phyloP scores from a whole-genome alignment of 2,888 invertebrate species.

The Caenorhabditis wallacei region DNA sequence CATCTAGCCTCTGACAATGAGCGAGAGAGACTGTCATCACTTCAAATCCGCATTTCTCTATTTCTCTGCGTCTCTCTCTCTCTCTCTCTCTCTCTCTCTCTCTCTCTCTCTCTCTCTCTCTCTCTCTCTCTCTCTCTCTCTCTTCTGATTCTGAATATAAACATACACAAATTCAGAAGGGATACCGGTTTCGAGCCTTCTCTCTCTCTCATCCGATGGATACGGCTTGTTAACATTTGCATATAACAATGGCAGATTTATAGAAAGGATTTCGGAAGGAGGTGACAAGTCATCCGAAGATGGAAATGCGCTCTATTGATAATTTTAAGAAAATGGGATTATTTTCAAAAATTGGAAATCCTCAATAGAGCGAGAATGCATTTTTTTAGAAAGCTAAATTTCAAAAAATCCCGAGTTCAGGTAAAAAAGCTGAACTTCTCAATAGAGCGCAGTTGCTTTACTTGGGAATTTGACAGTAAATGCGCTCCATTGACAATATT shows the following conservation, averaged over 20 bases:
- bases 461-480: no score
- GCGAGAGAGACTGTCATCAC: no score
- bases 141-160: conserved; percentile 1
- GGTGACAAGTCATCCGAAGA: neutral
- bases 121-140: conserved; percentile 13
- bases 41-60: neutral
- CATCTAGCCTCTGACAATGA: no score
- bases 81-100: conserved; percentile 12
- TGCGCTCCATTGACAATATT: no score
- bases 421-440: no score
- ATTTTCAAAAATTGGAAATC: no score
- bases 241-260: conserved; percentile 11
- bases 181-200: conserved; percentile 56
- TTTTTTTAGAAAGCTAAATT: no score
- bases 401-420: no score
- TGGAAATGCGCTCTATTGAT: neutral
- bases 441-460: no score
- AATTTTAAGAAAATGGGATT: neutral
- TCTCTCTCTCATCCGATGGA: conserved; percentile 24
- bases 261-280: conserved; percentile 4
- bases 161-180: conserved; percentile 15
- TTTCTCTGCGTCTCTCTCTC: conserved; percentile 2
- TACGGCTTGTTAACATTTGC: conserved; percentile 63
- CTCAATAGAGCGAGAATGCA: no score
- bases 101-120: conserved; percentile 3